phyloP scores from a whole-genome alignment of 2,888 invertebrate species.

The Xestia c-nigrum region DNA sequence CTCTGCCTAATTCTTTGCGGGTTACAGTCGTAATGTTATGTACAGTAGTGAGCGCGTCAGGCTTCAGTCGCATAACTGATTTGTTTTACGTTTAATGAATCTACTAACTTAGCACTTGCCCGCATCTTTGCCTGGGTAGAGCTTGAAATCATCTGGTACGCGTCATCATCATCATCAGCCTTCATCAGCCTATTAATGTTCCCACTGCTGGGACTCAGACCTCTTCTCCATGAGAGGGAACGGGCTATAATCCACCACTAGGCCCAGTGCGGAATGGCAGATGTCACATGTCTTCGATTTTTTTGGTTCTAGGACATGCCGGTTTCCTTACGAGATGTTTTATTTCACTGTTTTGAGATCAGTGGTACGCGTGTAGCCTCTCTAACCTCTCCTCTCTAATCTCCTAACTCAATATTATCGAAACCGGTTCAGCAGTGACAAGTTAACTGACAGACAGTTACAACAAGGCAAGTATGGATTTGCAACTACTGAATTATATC shows the following conservation, averaged over 20 bases:
- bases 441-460: neutral
- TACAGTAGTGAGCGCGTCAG: neutral
- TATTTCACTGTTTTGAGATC: too few relatives aligned
- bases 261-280: too few relatives aligned
- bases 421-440: neutral
- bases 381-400: too few relatives aligned
- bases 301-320: too few relatives aligned
- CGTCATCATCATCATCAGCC: too few relatives aligned
- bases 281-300: too few relatives aligned
- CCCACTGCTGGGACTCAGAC: too few relatives aligned
- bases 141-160: neutral
- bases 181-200: too few relatives aligned
- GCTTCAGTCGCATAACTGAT: neutral
- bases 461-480: neutral
- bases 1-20: neutral
- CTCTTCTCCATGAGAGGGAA: too few relatives aligned
- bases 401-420: too few relatives aligned
- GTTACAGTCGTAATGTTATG: neutral
- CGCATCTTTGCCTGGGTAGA: neutral
- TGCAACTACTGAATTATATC: neutral
- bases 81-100: neutral
- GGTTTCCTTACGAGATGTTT: too few relatives aligned
- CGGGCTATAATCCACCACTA: too few relatives aligned
- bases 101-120: neutral
- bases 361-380: neutral